Base-by-base conservation (phyloP, 2,797 vertebrate species). In the Halcyon leucocephala region DNA sequence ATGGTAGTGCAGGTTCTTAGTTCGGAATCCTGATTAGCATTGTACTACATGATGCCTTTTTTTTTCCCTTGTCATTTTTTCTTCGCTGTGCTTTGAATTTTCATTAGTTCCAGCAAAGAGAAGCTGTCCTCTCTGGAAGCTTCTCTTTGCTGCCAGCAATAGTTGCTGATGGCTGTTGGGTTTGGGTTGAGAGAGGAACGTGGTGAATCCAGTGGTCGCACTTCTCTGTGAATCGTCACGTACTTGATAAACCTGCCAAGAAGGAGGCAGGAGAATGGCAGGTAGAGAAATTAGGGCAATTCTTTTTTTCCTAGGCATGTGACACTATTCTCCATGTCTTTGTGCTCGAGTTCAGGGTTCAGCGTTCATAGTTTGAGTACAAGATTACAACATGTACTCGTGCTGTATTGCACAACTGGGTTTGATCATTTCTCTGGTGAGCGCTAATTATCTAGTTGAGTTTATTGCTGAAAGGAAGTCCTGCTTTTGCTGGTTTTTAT, bases 391-490 rank as follows among this genome's bases (percentile, higher is more conserved):
- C 91, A 86, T 26, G 16, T 60, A 39, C 62, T 79, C 1, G 2
- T 52, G 35, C 51, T 80, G 48, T 28, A 21, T 90, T 94, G 83
- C 95, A 89, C 92, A 95, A 95, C 60, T 51, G 57, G 17, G 51
- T 92, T 92, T 74, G 90, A 95, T 86, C 67, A 64, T 89, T 95
- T 86, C 57, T 86, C 82, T 73, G 80, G 82, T 89, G 78, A 80
- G 13, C 28, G 10, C 73, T 93, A 82, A 92, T 92, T 80, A 87
- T 80, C 81, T 46, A 51, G 60, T 74, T 60, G 83, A 89, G 21
- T 90, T 96, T n/a, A 65, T 74, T 82, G 91, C 93, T 84, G 78
- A 95, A 95, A 96, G 88, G 90, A 95, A 87, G 71, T 90, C 52
- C 37, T 82, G 69, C 10, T 22, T 88, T 76, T 94, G 85, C 70